Percentiles rank a stretch among this genome's conserved stretches.
Conservation (phyloP, 2,888 invertebrate species). For the Temnothorax rugatulus region DNA sequence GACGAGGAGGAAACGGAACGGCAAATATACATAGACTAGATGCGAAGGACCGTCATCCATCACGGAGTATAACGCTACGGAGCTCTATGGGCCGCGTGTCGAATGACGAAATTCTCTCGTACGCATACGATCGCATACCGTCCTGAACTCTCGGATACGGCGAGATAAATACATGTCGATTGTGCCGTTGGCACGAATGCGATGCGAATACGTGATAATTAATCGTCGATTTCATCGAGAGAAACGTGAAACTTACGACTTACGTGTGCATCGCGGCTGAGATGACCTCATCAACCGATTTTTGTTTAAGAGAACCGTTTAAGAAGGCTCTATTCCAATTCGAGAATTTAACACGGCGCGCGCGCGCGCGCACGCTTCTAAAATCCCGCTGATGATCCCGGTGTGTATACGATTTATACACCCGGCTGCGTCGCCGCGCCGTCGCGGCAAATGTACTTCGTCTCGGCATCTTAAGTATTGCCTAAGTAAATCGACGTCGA, state of each 20-base stretch:
- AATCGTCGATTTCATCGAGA: conserved; percentile 22
- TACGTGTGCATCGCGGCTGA: not conserved
- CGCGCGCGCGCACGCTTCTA: conserved; percentile 31
- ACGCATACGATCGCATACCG: not conserved
- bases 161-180: conserved; percentile 4
- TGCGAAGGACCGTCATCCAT: conserved; percentile 42
- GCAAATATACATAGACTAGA: conserved; percentile 40
- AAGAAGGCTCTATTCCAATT: conserved; percentile 10
- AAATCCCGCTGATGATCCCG: conserved; percentile 51
- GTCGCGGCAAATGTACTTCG: conserved; percentile 55
- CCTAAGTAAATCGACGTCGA: conserved; percentile 72
- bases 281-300: conserved; percentile 12
- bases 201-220: not conserved
- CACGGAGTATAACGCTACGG: conserved; percentile 17
- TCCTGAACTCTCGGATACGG: not conserved
- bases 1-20: conserved; percentile 54
- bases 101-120: conserved; percentile 38
- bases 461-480: conserved; percentile 64
- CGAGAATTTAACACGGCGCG: conserved; percentile 33
- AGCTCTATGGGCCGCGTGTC: not conserved
- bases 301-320: conserved; percentile 4
- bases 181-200: conserved; percentile 2
- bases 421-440: conserved; percentile 15
- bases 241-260: conserved; percentile 2
- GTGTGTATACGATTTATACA: conserved; percentile 43